phyloP scores from a whole-genome alignment of 2,797 vertebrate species.

The Takifugu ocellatus region DNA sequence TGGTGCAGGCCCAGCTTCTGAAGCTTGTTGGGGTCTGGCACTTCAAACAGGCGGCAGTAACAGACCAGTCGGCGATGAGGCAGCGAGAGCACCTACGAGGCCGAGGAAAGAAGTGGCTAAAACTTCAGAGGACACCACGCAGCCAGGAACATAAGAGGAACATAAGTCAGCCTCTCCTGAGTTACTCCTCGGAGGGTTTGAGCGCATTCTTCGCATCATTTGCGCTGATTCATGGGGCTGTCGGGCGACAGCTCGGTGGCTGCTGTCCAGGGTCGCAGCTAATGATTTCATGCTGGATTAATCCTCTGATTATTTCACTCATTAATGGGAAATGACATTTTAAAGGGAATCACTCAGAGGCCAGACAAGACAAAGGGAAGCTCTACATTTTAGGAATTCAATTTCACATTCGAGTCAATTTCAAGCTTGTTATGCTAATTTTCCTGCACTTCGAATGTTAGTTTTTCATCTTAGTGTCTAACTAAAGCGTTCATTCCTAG shows the following conservation, averaged over 20 bases:
- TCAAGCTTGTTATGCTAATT: no score
- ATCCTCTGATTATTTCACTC: not conserved
- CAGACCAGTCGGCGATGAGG: conserved; percentile 96
- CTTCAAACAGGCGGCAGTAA: conserved; percentile 98
- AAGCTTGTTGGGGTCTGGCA: conserved; percentile 95
- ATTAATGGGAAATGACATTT: not conserved
- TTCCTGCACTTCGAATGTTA: no score
- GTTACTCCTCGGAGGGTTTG: not conserved
- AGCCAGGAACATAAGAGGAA: conserved; percentile 12
- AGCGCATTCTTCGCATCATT: not conserved
- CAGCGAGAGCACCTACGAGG: conserved; percentile 87
- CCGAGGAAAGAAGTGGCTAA: conserved; percentile 14
- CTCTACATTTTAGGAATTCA: not conserved
- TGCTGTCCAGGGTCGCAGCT: not conserved
- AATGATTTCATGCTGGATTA: not conserved
- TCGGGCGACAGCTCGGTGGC: not conserved
- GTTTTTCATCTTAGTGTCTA: no score
- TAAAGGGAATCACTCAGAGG: not conserved
- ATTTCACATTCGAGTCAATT: no score
- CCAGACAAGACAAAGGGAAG: not conserved
- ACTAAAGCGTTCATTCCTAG: no score
- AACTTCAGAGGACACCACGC: conserved; percentile 36
- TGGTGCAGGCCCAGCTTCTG: conserved; percentile 98
- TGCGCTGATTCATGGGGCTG: not conserved
- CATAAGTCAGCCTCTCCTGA: conserved; percentile 13